A percentile compares a stretch with the other conserved stretches of the same genome.
Conservation (phyloP, 2,888 invertebrate species). For the Phaedon cochleariae region DNA sequence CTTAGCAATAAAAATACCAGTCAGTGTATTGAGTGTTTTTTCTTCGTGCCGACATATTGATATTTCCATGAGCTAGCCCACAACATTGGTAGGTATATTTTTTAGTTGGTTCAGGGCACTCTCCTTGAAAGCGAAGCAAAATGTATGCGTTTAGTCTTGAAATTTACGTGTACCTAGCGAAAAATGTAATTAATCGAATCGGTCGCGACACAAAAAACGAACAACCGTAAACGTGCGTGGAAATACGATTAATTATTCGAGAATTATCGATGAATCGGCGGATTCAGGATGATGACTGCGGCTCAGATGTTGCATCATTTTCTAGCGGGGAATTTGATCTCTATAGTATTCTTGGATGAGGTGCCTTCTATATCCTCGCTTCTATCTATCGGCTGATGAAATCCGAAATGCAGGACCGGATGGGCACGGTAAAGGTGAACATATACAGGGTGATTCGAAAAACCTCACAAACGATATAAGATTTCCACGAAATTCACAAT, state of each 20-base stretch:
- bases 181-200: neutral
- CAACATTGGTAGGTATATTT: too few relatives aligned
- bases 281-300: neutral
- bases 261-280: neutral
- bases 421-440: too few relatives aligned
- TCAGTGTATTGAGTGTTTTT: too few relatives aligned
- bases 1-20: too few relatives aligned
- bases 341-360: neutral
- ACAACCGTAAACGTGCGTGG: neutral
- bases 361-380: slow-evolving; percentile 6
- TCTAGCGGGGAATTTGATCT: slow-evolving; percentile 13
- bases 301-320: slow-evolving; percentile 13
- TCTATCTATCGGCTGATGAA: slow-evolving; percentile 9
- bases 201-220: neutral
- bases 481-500: too few relatives aligned
- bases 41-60: too few relatives aligned
- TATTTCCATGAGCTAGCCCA: too few relatives aligned
- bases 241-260: too few relatives aligned
- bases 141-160: neutral
- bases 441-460: too few relatives aligned
- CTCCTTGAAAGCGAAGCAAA: neutral
- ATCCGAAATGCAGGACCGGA: neutral
- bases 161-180: neutral
- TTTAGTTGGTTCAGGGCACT: neutral
- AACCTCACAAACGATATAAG: too few relatives aligned